Conservation (phyloP, 2,113 vertebrate species). For the Calidris pygmaea region DNA sequence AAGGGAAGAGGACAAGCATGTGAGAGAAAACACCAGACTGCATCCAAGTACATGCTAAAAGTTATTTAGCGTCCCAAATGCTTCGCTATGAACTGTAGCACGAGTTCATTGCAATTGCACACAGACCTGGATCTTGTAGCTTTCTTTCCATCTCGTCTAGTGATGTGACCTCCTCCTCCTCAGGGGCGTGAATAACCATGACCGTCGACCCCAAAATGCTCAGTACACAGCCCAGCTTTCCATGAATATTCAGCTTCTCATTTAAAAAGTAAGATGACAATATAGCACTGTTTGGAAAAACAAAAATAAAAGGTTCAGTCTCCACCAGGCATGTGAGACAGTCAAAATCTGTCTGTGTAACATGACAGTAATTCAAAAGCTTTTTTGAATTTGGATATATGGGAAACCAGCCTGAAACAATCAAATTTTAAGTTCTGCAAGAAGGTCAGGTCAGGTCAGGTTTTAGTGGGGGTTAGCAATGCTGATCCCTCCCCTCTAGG, state of each 20-base stretch:
- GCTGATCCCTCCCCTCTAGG: not conserved
- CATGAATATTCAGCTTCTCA: slow-evolving; percentile 82
- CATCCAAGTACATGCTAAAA: not conserved
- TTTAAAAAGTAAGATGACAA: slow-evolving; percentile 82
- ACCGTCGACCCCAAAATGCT: slow-evolving; percentile 80
- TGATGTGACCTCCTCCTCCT: slow-evolving; percentile 79
- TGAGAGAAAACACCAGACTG: not conserved
- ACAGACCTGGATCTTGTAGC: slow-evolving; percentile 82
- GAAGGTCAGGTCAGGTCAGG: not conserved
- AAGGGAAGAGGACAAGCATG: not conserved
- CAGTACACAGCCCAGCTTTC: slow-evolving; percentile 81
- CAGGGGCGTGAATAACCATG: slow-evolving; percentile 82
- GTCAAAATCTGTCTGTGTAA: not conserved
- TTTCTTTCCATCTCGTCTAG: slow-evolving; percentile 81
- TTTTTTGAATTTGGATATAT: not conserved
- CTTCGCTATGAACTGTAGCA: not conserved
- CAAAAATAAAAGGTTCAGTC: not conserved
- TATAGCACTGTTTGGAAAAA: slow-evolving; percentile 71
- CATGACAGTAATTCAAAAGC: not conserved
- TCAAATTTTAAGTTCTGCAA: not conserved
- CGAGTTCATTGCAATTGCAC: not conserved
- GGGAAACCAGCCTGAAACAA: not conserved
- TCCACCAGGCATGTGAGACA: fast-evolving
- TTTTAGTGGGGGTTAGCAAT: not conserved
- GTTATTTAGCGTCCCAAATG: not conserved